Conservation (phyloP, 1,140 invertebrate species). For the Drosophila ogumai region DNA sequence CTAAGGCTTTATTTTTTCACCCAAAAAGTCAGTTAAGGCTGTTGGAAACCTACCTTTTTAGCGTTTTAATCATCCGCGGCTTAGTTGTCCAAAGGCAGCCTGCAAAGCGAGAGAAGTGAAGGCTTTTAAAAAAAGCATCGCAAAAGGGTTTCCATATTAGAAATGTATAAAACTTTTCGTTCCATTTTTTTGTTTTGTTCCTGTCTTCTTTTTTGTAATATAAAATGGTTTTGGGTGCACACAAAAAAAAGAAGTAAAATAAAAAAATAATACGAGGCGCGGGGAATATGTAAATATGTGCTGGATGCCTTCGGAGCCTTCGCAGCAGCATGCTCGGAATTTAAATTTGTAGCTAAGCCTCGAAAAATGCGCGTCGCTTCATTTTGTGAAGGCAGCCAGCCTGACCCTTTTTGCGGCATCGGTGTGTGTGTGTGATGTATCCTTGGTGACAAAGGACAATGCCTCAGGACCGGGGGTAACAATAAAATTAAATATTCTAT, state of each 20-base stretch:
- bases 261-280: constrained; percentile 23
- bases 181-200: constrained; percentile 19
- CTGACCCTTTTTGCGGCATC: constrained; percentile 60
- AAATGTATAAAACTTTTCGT: constrained; percentile 70
- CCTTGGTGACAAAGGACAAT: constrained; percentile 61
- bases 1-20: neutral
- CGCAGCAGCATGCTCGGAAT: constrained; percentile 69
- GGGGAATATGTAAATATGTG: constrained; percentile 73
- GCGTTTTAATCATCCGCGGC: constrained; percentile 70
- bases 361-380: constrained; percentile 61
- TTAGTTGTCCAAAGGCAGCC: constrained; percentile 33
- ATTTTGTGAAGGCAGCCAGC: constrained; percentile 38
- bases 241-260: neutral
- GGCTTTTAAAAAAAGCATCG: constrained; percentile 39
- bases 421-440: constrained; percentile 60
- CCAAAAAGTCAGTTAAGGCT: constrained; percentile 18
- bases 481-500: constrained; percentile 83
- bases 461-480: constrained; percentile 45
- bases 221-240: constrained; percentile 53
- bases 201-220: constrained; percentile 31
- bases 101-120: constrained; percentile 32
- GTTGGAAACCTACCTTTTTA: constrained; percentile 61
- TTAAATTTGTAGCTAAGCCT: constrained; percentile 70
- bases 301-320: constrained; percentile 51
- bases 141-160: constrained; percentile 76